Conservation (phyloP, 2,888 invertebrate genomes). For the Trichopria drosophilae region DNA sequence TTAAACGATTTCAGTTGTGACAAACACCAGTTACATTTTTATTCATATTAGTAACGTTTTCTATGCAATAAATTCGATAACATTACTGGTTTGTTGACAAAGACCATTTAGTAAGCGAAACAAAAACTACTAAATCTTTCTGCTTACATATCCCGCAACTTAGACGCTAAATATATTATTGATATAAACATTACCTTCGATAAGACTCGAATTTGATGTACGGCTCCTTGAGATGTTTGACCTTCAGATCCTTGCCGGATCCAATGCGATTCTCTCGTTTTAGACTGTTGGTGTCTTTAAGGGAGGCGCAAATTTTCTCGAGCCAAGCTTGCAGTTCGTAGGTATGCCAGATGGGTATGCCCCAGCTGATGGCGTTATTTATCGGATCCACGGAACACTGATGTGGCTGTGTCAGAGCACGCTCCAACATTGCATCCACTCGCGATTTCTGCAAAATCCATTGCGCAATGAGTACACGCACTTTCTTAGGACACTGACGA, state of each 20-base stretch:
- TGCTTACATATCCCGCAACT: not conserved
- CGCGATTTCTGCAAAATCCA: constrained; percentile 62
- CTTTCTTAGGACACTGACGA: too few relatives aligned
- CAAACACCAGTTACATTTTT: too few relatives aligned
- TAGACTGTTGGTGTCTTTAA: constrained; percentile 51
- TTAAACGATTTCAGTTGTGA: too few relatives aligned
- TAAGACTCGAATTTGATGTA: constrained; percentile 75
- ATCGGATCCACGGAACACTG: constrained; percentile 60
- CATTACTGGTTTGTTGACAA: too few relatives aligned
- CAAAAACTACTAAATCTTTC: too few relatives aligned
- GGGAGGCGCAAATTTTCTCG: constrained; percentile 68
- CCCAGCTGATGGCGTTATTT: constrained; percentile 62
- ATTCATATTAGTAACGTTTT: too few relatives aligned
- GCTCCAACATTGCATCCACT: constrained; percentile 81
- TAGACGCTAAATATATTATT: not conserved
- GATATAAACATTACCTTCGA: constrained; percentile 61
- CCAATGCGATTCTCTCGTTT: constrained; percentile 39
- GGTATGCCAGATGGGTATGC: constrained; percentile 63
- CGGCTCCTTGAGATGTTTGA: constrained; percentile 68
- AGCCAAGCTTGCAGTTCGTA: constrained; percentile 61
- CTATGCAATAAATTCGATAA: too few relatives aligned
- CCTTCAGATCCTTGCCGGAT: constrained; percentile 54
- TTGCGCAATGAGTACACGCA: constrained; percentile 19
- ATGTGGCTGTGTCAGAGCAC: constrained; percentile 63
- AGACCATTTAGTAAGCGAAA: too few relatives aligned